Base-by-base conservation (phyloP, 2,797 vertebrate species). In the Anisognathus igniventris region DNA sequence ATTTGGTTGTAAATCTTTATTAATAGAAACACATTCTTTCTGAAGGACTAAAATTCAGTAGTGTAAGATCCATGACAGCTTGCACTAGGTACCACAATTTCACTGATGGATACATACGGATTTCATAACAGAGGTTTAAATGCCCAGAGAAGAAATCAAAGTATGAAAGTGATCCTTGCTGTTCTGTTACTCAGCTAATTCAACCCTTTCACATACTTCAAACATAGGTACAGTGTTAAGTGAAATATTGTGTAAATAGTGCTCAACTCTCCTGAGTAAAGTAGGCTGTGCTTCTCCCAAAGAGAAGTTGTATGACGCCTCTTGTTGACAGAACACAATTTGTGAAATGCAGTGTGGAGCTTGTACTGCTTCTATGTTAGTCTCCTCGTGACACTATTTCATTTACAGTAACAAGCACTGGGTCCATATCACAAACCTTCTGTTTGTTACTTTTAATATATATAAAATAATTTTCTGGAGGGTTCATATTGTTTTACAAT, bases 11-110 rank as follows among this genome's bases (percentile, higher is more conserved):
- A 98, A 97, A 97, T 97, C 71, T 97, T 98, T 97, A 97, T 97
- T 98, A 97, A 97, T 97, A 98, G 97, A 98, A 98, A 98, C 89
- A 97, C 96, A 95, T 95, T 96, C 88, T 93, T 91, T 96, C 94
- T 92, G 96, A 73, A 96, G 96, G 88, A 97, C 92, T 93, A 97
- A 92, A 93, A 94, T 84, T 96, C 93, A 95, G 94, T 95, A 91
- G 94, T 94, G 86, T 93, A 70, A 67, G 88, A 83, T 92, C 83
- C 61, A 20, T 94, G 96, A 96, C 72, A 95, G 88, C 90, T 95
- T 87, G 80, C 92, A 94, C 90, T 75, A 92, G 61, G 92, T 90
- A 95, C 73, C 93, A 95, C 94, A 66, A 2, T 64, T 95, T 92
- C 94, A 95, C 95, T 50, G 88, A 95, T 66, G 91, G 75, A 80